Percentiles rank a stretch among this genome's conserved stretches.
Conservation (phyloP, 1,140 invertebrate genomes). For the Holotrichia oblita region DNA sequence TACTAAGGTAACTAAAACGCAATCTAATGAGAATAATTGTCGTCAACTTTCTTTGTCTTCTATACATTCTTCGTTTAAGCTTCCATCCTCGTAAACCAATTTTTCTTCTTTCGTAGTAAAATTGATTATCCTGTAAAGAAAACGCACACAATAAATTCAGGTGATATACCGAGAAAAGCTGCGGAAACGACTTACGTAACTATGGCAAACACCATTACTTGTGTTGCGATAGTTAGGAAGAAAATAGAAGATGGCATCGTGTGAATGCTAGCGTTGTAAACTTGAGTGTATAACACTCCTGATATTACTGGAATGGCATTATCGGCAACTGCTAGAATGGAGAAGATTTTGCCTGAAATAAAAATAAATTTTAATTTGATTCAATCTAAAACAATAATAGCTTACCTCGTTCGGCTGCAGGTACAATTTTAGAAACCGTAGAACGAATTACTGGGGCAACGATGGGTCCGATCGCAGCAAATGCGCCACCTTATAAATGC, state of each 20-base stretch:
- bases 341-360: slow-evolving; percentile 71
- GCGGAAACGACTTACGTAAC: slow-evolving; percentile 68
- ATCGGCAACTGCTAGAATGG: slow-evolving; percentile 77
- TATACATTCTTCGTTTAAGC: slow-evolving; percentile 10
- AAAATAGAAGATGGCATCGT: slow-evolving; percentile 69
- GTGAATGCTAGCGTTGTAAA: slow-evolving; percentile 73
- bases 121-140: slow-evolving; percentile 44
- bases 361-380: slow-evolving; percentile 55
- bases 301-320: slow-evolving; percentile 78
- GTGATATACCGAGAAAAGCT: neutral
- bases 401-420: slow-evolving; percentile 69
- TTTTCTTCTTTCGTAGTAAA: slow-evolving; percentile 46
- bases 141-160: slow-evolving; percentile 19
- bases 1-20: neutral
- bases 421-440: slow-evolving; percentile 77
- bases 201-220: slow-evolving; percentile 69
- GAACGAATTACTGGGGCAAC: slow-evolving; percentile 78
- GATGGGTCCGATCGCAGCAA: slow-evolving; percentile 75
- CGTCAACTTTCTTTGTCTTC: neutral
- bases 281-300: slow-evolving; percentile 72
- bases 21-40: neutral
- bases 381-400: too few relatives aligned
- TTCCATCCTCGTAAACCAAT: slow-evolving; percentile 45
- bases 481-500: slow-evolving; percentile 64
- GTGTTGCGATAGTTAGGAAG: slow-evolving; percentile 74